Conservation (phyloP, 35 echinoderm and acorn worm species). For the Holothuria glaberrima region DNA sequence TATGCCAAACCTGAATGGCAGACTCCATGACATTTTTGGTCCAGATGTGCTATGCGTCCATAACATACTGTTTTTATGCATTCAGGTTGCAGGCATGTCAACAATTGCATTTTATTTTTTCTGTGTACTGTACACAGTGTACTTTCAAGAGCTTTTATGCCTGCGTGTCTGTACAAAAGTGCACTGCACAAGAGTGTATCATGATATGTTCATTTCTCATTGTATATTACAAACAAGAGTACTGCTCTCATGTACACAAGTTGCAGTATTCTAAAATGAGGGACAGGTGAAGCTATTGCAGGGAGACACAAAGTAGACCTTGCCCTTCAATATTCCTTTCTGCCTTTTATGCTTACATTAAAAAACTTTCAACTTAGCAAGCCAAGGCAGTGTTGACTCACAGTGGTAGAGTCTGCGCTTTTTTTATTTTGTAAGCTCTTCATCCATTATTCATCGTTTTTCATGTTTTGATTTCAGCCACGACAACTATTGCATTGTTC, state of each 20-base stretch:
- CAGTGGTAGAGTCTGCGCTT: too few species aligned
- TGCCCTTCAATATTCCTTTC: neutral
- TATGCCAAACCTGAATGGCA: neutral
- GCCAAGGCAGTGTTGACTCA: too few species aligned
- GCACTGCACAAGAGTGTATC: neutral
- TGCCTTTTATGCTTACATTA: too few species aligned
- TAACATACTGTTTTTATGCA: neutral
- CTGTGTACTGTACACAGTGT: neutral
- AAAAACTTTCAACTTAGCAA: too few species aligned
- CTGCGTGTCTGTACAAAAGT: neutral
- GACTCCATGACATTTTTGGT: too few species aligned
- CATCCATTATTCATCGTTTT: neutral
- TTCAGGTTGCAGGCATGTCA: neutral
- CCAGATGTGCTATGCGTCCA: neutral
- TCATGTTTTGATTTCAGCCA: neutral
- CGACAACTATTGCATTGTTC: neutral
- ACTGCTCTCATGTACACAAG: neutral
- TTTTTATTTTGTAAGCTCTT: neutral
- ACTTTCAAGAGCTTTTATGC: neutral
- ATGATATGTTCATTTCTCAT: neutral
- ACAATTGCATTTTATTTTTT: neutral
- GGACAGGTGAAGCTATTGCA: neutral
- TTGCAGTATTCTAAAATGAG: neutral
- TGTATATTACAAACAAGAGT: neutral
- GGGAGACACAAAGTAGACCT: neutral